These are phyloP conservation scores for Trichosurus vulpecula DNA, from an alignment of 2,797 vertebrate species.

Conservation along the genomic window DNA sequence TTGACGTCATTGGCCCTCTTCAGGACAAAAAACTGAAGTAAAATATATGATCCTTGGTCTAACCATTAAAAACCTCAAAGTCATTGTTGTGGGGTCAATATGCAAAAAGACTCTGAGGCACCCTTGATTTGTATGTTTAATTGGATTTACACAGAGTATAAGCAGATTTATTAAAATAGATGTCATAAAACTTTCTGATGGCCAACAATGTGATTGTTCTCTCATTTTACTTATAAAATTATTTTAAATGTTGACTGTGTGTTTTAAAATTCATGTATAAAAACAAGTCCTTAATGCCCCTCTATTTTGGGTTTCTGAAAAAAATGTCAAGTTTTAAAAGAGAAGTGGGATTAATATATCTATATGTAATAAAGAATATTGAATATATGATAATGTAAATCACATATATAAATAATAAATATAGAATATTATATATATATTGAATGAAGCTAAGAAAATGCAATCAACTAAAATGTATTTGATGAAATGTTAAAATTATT, in stretches of 20 bases:
- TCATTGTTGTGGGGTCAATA: no score
- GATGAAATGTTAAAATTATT: neutral
- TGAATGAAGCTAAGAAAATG: neutral
- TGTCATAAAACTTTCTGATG: neutral
- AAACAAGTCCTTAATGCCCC: neutral
- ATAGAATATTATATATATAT: no score
- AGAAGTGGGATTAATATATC: neutral
- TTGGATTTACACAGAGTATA: neutral
- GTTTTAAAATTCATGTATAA: neutral
- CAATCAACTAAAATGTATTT: neutral
- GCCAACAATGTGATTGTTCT: neutral
- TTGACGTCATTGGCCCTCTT: neutral
- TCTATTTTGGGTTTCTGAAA: neutral
- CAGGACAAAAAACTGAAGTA: neutral
- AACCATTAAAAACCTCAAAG: no score
- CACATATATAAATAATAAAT: no score
- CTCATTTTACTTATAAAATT: neutral
- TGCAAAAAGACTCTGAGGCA: no score
- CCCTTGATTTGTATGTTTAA: neutral
- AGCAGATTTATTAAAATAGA: neutral
- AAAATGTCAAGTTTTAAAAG: neutral
- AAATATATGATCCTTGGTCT: neutral
- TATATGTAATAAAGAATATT: no score
- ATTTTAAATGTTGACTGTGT: neutral
- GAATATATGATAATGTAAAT: no score